phyloP scores from a whole-genome alignment of 2,113 vertebrate genomes.

The Collichthys lucidus region DNA sequence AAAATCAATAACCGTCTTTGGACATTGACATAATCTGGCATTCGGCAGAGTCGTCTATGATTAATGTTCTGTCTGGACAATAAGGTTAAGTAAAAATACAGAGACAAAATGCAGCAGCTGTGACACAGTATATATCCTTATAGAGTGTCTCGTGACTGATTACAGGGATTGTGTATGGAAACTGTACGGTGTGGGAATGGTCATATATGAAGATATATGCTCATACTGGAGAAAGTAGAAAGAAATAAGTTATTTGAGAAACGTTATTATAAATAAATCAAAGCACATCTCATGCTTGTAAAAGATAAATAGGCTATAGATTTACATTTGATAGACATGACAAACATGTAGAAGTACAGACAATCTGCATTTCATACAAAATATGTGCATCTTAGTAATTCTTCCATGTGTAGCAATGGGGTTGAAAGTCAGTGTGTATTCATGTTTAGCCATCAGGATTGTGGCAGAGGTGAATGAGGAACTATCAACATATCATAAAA shows the following conservation, averaged over 20 bases:
- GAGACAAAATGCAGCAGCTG: neutral
- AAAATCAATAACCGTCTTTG: conserved; percentile 18
- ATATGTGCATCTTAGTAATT: neutral
- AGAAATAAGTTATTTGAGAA: neutral
- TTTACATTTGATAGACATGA: neutral
- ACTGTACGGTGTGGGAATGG: neutral
- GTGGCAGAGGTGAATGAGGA: neutral
- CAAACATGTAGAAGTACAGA: neutral
- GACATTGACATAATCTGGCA: conserved; percentile 8
- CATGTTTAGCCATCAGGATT: neutral
- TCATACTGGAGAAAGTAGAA: neutral
- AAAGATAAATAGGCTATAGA: neutral
- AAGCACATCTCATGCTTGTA: neutral
- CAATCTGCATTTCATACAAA: neutral
- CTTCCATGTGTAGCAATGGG: neutral
- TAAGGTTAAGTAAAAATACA: conserved; percentile 9
- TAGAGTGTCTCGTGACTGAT: conserved; percentile 20
- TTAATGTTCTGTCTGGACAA: conserved; percentile 21
- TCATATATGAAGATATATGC: conserved; percentile 24
- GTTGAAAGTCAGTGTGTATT: neutral
- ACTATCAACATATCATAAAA: neutral
- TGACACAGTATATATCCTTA: neutral
- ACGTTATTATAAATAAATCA: neutral
- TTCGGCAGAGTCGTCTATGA: neutral
- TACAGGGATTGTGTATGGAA: conserved; percentile 16